A percentile compares a stretch with the other conserved stretches of the same genome.
Evolutionary conservation across 2,888 invertebrate genomes (phyloP).

Genomic region (Ecdyonurus torrentis): DNA sequence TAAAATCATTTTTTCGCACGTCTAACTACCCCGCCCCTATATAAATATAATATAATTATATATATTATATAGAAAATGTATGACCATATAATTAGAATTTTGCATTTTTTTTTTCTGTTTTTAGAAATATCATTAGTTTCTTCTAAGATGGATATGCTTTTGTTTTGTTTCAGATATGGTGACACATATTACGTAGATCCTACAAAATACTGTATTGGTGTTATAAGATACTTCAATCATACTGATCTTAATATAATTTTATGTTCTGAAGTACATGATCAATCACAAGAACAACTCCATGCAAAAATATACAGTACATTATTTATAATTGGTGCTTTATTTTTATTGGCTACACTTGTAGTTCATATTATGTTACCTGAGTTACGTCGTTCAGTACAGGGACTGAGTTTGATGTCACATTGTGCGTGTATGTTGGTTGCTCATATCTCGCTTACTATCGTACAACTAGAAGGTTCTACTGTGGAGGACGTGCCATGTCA

Average conservation of each 20-base stretch:
- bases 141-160: too few relatives aligned
- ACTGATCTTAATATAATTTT: not conserved
- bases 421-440: constrained; percentile 45
- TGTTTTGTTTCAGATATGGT: not conserved
- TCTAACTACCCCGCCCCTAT: too few relatives aligned
- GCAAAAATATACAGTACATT: not conserved
- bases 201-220: not conserved
- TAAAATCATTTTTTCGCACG: too few relatives aligned
- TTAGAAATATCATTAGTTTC: too few relatives aligned
- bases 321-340: constrained; percentile 20
- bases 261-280: not conserved
- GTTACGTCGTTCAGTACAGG: constrained; percentile 48
- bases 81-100: too few relatives aligned
- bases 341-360: constrained; percentile 49
- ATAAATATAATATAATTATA: too few relatives aligned
- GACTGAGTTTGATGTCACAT: constrained; percentile 60
- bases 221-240: not conserved
- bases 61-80: too few relatives aligned
- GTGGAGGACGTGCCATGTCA: constrained; percentile 18
- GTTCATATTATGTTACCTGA: constrained; percentile 57
- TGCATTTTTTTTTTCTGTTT: too few relatives aligned
- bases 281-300: not conserved
- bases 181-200: too few relatives aligned
- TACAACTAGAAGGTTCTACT: constrained; percentile 29
- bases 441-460: constrained; percentile 39